Percentiles rank a stretch among this genome's conserved stretches.
These are phyloP conservation scores for Pogonognathellus flavescens DNA, from an alignment of 1,140 invertebrate species.

Conservation along the genomic window DNA sequence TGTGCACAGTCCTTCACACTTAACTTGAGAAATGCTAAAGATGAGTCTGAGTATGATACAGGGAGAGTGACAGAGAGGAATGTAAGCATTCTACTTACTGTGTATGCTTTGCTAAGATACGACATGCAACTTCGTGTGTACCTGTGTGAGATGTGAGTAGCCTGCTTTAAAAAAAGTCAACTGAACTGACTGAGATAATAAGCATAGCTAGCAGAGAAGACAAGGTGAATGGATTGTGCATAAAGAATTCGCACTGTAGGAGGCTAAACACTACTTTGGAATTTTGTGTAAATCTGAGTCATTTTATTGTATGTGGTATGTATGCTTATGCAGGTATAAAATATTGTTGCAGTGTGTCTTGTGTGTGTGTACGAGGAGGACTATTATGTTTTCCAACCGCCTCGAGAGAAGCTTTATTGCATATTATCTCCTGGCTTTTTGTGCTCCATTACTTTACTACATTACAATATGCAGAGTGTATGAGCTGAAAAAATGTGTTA, in stretches of 20 bases:
- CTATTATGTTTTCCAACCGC: background rate
- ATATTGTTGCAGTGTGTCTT: background rate
- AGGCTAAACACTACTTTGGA: constrained; percentile 40
- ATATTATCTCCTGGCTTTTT: background rate
- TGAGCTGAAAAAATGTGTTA: constrained; percentile 5
- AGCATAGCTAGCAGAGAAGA: background rate
- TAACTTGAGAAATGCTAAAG: too few species aligned
- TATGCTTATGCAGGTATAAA: background rate
- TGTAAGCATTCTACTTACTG: too few species aligned
- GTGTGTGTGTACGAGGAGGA: background rate
- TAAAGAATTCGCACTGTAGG: constrained; percentile 59
- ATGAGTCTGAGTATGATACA: too few species aligned
- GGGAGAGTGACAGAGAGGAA: too few species aligned
- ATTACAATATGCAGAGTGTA: background rate
- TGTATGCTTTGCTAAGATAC: too few species aligned
- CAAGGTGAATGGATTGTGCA: constrained; percentile 53
- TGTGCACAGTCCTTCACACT: background rate
- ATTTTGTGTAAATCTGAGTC: constrained; percentile 34
- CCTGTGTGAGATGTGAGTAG: too few species aligned
- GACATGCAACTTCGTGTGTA: too few species aligned
- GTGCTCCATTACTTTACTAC: constrained; percentile 4
- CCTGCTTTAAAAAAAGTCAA: background rate
- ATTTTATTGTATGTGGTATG: constrained; percentile 5
- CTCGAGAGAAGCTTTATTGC: constrained; percentile 2
- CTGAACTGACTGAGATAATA: background rate